Evolutionary conservation across 2,113 vertebrate genomes (phyloP).

Genomic region (Asarcornis scutulata): DNA sequence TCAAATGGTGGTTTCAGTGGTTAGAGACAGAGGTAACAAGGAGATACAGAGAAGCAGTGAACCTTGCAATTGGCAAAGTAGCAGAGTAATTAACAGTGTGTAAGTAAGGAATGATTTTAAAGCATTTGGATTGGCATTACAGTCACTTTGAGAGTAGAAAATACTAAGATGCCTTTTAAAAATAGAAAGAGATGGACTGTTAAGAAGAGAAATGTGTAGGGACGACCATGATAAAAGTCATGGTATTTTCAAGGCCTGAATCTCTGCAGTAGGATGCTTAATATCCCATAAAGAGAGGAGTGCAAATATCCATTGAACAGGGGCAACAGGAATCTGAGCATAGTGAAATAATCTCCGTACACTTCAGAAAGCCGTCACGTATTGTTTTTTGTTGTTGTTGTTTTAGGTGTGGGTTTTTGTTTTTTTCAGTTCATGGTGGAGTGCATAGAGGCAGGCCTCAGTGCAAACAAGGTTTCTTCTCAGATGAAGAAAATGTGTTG

Average conservation of each 20-base stretch:
- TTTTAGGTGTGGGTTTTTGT: background rate
- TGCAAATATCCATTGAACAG: background rate
- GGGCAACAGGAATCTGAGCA: background rate
- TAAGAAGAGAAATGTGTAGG: background rate
- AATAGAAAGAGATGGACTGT: background rate
- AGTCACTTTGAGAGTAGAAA: background rate
- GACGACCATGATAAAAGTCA: background rate
- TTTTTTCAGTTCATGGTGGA: background rate
- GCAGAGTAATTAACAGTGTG: background rate
- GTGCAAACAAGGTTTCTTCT: background rate
- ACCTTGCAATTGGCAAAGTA: background rate
- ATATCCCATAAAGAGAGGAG: background rate
- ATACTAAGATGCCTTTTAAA: background rate
- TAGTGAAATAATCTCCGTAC: background rate
- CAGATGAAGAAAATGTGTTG: background rate
- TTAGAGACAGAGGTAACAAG: background rate
- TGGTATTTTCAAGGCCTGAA: background rate
- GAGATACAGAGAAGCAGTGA: background rate
- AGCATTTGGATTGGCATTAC: background rate
- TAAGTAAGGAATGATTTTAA: background rate
- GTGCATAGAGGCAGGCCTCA: background rate
- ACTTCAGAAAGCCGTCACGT: background rate
- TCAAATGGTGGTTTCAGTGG: background rate
- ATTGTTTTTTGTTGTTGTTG: too few relatives aligned
- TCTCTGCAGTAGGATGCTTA: background rate